These are phyloP conservation scores for Thera britannica DNA, from an alignment of 2,888 invertebrate species.

Conservation along the genomic window DNA sequence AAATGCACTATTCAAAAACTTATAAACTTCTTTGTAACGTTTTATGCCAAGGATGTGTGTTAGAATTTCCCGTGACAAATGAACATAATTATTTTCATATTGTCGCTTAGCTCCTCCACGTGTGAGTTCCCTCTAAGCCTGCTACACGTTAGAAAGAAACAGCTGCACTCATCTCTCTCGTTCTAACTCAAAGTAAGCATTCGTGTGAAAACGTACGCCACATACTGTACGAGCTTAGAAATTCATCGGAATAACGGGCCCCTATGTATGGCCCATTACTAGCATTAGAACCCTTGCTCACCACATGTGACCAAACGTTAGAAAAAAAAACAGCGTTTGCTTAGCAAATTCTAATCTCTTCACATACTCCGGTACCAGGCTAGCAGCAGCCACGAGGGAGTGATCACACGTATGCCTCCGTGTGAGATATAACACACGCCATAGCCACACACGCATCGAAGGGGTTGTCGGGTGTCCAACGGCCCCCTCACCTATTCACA, in stretches of 20 bases:
- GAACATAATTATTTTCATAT: constrained; percentile 44
- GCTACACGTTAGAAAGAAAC: constrained; percentile 44
- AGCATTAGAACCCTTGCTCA: constrained; percentile 38
- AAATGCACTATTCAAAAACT: constrained; percentile 5
- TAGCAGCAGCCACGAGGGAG: constrained; percentile 67
- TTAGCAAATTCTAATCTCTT: constrained; percentile 84
- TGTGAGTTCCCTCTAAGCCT: constrained; percentile 49
- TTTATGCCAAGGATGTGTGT: constrained; percentile 21
- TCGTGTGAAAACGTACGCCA: constrained; percentile 53
- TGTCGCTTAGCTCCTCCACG: constrained; percentile 43
- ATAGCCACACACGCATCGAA: constrained; percentile 78
- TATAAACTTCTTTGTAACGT: constrained; percentile 26
- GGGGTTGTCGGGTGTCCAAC: constrained; percentile 68
- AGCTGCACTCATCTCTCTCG: constrained; percentile 43
- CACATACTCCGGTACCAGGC: constrained; percentile 82
- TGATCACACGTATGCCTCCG: constrained; percentile 70
- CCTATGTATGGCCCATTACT: constrained; percentile 30
- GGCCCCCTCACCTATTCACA: constrained; percentile 68
- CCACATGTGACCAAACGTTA: constrained; percentile 64
- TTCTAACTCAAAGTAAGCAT: constrained; percentile 47
- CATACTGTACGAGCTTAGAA: constrained; percentile 51
- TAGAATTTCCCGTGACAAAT: constrained; percentile 37
- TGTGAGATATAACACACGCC: constrained; percentile 70
- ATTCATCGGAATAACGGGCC: constrained; percentile 49
- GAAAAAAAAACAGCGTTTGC: constrained; percentile 79